A percentile compares a stretch with the other conserved stretches of the same genome.
Evolutionary conservation across 1,140 invertebrate species (phyloP).

Genomic region (Tetramorium simillimum): DNA sequence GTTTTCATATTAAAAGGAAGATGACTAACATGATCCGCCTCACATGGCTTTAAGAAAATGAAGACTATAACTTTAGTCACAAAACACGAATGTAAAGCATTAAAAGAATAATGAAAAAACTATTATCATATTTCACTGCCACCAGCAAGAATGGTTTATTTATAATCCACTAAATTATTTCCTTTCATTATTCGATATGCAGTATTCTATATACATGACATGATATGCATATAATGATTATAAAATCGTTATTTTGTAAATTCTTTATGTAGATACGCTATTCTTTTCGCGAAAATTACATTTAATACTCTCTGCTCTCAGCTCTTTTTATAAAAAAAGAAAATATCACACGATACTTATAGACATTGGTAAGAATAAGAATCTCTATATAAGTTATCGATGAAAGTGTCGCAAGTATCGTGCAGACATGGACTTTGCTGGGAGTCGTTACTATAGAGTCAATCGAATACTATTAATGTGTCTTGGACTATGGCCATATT

Average conservation of each 20-base stretch:
- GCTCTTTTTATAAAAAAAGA: neutral
- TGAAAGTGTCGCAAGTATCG: neutral
- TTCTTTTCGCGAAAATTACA: neutral
- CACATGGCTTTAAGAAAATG: neutral
- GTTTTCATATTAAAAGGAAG: neutral
- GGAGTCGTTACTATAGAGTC: slow-evolving; percentile 1
- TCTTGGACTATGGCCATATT: slow-evolving; percentile 37
- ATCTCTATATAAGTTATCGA: neutral
- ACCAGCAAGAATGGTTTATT: neutral
- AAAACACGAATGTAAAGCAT: neutral
- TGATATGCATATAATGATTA: neutral
- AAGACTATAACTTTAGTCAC: neutral
- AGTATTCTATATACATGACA: neutral
- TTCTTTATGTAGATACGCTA: neutral
- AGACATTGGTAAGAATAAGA: neutral
- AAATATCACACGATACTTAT: neutral
- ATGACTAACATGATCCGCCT: neutral
- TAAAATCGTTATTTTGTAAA: neutral
- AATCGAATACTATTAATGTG: slow-evolving; percentile 12
- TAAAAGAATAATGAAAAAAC: neutral
- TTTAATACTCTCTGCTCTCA: neutral
- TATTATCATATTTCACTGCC: neutral
- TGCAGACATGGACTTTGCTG: slow-evolving; percentile 1
- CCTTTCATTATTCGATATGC: neutral
- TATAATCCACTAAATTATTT: slow-evolving; percentile 14